Conservation (phyloP, 2,797 vertebrate species). For the Centroberyx gerrardi region DNA sequence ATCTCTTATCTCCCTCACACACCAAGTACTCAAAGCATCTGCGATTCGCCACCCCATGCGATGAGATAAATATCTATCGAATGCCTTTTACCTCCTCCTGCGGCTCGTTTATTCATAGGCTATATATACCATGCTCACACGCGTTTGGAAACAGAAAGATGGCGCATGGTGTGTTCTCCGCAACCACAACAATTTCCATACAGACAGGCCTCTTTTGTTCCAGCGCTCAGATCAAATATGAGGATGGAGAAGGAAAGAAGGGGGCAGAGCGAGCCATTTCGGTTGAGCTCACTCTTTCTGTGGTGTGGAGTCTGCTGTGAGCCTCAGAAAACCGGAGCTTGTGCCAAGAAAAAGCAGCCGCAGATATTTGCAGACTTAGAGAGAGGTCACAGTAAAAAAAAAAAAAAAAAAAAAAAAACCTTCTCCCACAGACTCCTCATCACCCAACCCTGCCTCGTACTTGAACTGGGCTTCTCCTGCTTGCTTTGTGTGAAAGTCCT, state of each 20-base stretch:
- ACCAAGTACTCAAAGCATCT: too few relatives aligned
- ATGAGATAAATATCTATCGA: too few relatives aligned
- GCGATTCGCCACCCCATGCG: too few relatives aligned
- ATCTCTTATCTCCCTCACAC: not conserved
- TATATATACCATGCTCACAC: not conserved
- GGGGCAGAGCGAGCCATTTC: constrained; percentile 39
- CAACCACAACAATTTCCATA: constrained; percentile 57
- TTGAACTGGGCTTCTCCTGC: constrained; percentile 24
- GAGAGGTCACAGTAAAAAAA: constrained; percentile 63
- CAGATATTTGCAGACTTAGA: constrained; percentile 73
- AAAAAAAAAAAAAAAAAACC: constrained; percentile 20
- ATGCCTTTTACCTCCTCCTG: too few relatives aligned
- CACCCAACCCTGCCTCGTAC: constrained; percentile 37
- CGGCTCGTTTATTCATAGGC: too few relatives aligned
- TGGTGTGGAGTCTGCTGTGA: constrained; percentile 62
- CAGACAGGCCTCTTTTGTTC: constrained; percentile 32
- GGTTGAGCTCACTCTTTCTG: constrained; percentile 76
- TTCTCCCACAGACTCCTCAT: constrained; percentile 38
- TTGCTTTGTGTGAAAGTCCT: constrained; percentile 26
- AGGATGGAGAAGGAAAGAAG: constrained; percentile 39
- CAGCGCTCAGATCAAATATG: constrained; percentile 38
- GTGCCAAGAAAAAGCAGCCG: constrained; percentile 73
- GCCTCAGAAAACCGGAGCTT: constrained; percentile 37
- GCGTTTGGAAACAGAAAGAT: constrained; percentile 30
- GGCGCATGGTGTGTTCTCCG: not conserved